Base-by-base conservation (phyloP, 2,888 invertebrate species). In the Diarsia rubi region DNA sequence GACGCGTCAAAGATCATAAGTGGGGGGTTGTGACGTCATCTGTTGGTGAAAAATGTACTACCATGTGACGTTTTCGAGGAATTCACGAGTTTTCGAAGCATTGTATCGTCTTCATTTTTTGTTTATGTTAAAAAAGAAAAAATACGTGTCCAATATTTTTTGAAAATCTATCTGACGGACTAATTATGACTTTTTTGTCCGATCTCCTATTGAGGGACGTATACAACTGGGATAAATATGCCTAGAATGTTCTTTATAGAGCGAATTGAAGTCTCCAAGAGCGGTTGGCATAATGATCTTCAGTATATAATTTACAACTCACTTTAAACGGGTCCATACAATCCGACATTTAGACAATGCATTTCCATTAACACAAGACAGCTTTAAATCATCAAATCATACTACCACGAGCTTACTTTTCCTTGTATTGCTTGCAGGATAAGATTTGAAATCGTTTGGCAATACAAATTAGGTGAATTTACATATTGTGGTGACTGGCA, bases 321-420 rank as follows among this genome's bases (percentile, higher is more conserved):
- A 78, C 24, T 70, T 64, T 27, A 76, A 45, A 69, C 27, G 52
- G 31, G 59, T 42, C 37, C 54, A 45, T 12, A 59, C 63, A 14
- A 69, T 42, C 11, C 21, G 21, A 21, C 45, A 59, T 1, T n/a
- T 9, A 31, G 49, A 63, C 73, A 54, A 81, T 78, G 65, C 73
- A 74, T 60, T 74, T 80, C 27, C 57, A 82, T 83, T 79, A 64
- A 63, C 60, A 47, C 47, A 45, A 44, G 72, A 70, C 80, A 70
- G 45, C 14, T 68, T 24, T 73, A 70, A 62, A 63, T 69, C 45
- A 12, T 44, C 54, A 65, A 69, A 67, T 60, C 12, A 52, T 47
- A 16, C 9, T 19, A 21, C n/a, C 5, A 44, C 21, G 12, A 27
- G n/a, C n/a, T 5, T 11, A 16, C 52, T 63, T 42, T 21, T 21